These are phyloP conservation scores for Cataglyphis rosenhaueri DNA, from an alignment of 2,888 invertebrate genomes.

Conservation along the genomic window DNA sequence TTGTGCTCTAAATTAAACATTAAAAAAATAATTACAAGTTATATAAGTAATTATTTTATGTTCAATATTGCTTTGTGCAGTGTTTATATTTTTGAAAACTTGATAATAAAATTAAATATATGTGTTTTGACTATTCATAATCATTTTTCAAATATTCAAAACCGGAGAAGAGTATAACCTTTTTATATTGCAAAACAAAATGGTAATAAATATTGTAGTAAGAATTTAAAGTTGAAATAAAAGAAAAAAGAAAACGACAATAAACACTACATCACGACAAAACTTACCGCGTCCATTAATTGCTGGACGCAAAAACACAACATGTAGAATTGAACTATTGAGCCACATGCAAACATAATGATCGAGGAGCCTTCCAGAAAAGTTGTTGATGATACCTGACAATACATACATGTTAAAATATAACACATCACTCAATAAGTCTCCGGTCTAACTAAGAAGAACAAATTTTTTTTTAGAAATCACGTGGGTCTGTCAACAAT, in stretches of 20 bases:
- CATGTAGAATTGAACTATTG: conserved; percentile 71
- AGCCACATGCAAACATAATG: conserved; percentile 58
- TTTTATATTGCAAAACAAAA: not conserved
- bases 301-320: conserved; percentile 73
- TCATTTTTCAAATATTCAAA: not conserved
- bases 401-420: not conserved
- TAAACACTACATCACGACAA: not conserved
- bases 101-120: not conserved
- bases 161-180: not conserved
- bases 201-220: not conserved
- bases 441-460: too few species aligned
- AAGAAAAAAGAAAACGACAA: not conserved
- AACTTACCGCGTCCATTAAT: conserved; percentile 73
- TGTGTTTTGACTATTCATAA: not conserved
- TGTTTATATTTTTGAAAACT: not conserved
- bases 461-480: too few species aligned
- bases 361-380: conserved; percentile 37
- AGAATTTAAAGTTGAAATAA: not conserved
- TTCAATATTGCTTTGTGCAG: not conserved
- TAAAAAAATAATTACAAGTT: not conserved
- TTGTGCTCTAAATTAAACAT: conserved; percentile 65
- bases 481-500: too few species aligned
- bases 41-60: not conserved
- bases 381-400: conserved; percentile 8
- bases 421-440: too few species aligned